Evolutionary conservation across 2,888 invertebrate species (phyloP).

Genomic region (Oscheius onirici): DNA sequence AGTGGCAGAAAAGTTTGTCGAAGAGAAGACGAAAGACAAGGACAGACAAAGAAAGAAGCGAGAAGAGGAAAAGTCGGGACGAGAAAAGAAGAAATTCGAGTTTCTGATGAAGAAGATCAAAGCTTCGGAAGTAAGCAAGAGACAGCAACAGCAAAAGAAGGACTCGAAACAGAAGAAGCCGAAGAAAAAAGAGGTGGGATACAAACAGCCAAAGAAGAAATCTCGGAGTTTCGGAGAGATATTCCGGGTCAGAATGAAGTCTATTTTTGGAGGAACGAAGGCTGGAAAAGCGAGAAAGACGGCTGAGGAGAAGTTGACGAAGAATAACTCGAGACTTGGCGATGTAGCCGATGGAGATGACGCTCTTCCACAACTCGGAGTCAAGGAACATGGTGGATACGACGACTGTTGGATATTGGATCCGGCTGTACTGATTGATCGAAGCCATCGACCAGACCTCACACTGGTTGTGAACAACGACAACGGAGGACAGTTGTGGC

Average conservation of each 20-base stretch:
- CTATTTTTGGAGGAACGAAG: background rate
- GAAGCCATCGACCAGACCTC: constrained; percentile 6
- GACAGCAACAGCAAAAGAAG: background rate
- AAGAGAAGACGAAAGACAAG: background rate
- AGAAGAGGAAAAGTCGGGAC: background rate
- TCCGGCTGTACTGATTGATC: constrained; percentile 3
- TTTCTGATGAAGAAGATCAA: constrained; percentile 4
- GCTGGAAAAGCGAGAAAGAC: constrained; percentile 9
- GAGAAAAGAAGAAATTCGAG: background rate
- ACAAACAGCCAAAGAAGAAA: background rate
- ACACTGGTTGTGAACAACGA: background rate
- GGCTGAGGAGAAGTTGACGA: background rate
- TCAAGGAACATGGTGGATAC: background rate
- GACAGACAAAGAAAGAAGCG: background rate
- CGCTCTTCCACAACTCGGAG: background rate
- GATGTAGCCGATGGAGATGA: constrained; percentile 18
- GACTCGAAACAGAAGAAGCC: background rate
- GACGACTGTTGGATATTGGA: constrained; percentile 14
- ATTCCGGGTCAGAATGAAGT: background rate
- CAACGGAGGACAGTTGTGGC: constrained; percentile 12
- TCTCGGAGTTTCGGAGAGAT: background rate
- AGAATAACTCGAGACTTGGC: background rate
- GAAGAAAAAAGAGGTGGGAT: background rate
- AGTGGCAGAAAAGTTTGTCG: background rate
- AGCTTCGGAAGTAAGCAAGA: background rate